Evolutionary conservation across 1,140 invertebrate species (phyloP), one percentile per base, ranked within the genome.

Genomic region (Zophobas atratus): DNA sequence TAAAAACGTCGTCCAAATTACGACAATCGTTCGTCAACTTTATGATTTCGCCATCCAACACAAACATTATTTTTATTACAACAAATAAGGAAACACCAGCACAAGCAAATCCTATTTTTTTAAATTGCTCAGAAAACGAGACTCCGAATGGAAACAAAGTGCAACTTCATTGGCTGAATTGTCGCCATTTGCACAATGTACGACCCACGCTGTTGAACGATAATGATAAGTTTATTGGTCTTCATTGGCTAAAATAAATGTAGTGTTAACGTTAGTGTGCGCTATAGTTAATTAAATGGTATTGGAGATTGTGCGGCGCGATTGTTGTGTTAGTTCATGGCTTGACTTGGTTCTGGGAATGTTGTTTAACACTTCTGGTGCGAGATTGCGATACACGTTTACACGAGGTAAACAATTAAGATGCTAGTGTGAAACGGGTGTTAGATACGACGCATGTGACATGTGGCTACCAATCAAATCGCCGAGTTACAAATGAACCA

Each of bases 221-320:
- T 51, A 51, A 51, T 51, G 49, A 51, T 51, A 51, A 51, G 49
- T 51, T 51, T 51, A 51, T 51, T 51, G 49, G 6, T 51, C 49
- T 51, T 51, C 49, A 51, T 51, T 51, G 49, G 49, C n/a, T 51
- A 51, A 51, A 51, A 51, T 51, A 51, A 51, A 51, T 51, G 49
- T 20, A 51, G 49, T 51, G 49, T 51, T 51, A 2, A 51, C 4
- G 49, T 51, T 51, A n/a, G 49, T 51, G 49, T 51, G 49, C 49
- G 49, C 49, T 51, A 51, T 51, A 51, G 49, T 51, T 51, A 51
- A 51, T 51, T 51, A 51, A 51, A 51, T 20, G 49, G 49, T 20
- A 51, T 20, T 51, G 49, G 49, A 51, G 49, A 51, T 51, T 20
- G 2, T 20, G 49, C 49, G 3, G 49, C 2, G 49, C 49, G 49